Evolutionary conservation across 2,888 invertebrate species (phyloP).

Genomic region (Acrobasis repandana): DNA sequence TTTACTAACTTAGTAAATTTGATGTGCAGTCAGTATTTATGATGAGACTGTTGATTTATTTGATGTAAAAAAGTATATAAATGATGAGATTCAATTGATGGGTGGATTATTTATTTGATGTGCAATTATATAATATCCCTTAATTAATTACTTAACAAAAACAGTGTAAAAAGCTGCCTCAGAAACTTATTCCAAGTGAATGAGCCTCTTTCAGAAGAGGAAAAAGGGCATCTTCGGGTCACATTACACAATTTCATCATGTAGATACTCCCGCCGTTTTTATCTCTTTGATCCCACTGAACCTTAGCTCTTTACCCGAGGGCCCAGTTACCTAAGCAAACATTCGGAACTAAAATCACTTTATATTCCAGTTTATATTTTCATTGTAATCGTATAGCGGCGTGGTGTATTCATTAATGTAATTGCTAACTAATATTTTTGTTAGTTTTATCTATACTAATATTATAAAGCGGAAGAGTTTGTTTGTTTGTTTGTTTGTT

Average conservation of each 20-base stretch:
- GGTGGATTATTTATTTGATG: too few relatives aligned
- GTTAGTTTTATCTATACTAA: too few relatives aligned
- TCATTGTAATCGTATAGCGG: neutral
- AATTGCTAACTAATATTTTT: too few relatives aligned
- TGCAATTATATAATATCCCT: too few relatives aligned
- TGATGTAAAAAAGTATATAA: too few relatives aligned
- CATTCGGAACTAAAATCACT: neutral
- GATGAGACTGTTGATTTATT: too few relatives aligned
- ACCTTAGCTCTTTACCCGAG: conserved; percentile 2
- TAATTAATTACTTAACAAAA: conserved; percentile 31
- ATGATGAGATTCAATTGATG: too few relatives aligned
- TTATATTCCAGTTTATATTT: neutral
- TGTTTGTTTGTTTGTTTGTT: too few relatives aligned
- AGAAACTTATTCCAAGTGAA: conserved; percentile 47
- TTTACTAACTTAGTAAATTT: too few relatives aligned
- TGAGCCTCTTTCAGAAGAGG: conserved; percentile 40
- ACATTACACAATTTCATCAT: conserved; percentile 39
- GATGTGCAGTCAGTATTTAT: too few relatives aligned
- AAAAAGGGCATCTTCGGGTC: conserved; percentile 41
- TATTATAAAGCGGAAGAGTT: too few relatives aligned
- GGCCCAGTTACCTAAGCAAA: conserved; percentile 4
- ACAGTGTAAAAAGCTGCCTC: conserved; percentile 41
- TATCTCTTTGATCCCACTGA: conserved; percentile 28
- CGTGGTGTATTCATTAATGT: too few relatives aligned
- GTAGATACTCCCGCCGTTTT: conserved; percentile 33